These are phyloP conservation scores for Periophthalmus magnuspinnatus DNA, from an alignment of 2,797 vertebrate genomes.

Conservation along the genomic window DNA sequence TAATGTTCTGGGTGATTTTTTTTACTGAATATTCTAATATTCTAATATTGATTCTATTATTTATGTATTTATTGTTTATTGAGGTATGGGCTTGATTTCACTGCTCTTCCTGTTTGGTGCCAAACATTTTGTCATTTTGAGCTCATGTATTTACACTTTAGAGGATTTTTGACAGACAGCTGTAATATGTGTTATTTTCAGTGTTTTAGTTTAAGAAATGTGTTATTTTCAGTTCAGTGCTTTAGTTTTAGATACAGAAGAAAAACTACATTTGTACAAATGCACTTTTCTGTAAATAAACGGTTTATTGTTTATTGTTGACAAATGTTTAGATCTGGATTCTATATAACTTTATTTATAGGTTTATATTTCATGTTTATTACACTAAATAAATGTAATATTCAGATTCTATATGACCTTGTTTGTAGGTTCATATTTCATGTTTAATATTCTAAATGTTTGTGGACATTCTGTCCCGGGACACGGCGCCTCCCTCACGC, in stretches of 20 bases:
- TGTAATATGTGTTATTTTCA: neutral
- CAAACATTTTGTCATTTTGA: neutral
- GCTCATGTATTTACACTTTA: neutral
- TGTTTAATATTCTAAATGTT: too few species aligned
- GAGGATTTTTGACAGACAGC: neutral
- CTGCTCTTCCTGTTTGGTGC: neutral
- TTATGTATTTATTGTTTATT: slow-evolving; percentile 2
- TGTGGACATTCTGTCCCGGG: too few species aligned
- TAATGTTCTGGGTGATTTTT: slow-evolving; percentile 1
- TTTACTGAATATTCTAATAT: neutral
- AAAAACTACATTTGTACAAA: neutral
- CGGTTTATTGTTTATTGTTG: neutral
- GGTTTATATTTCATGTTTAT: too few species aligned
- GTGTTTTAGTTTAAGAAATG: too few species aligned
- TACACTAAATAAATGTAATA: too few species aligned
- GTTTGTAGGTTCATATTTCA: too few species aligned
- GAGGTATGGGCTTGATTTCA: neutral
- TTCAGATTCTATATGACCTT: neutral
- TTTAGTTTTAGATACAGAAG: neutral
- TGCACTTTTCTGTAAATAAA: slow-evolving; percentile 11
- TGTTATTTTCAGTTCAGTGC: too few species aligned
- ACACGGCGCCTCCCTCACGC: neutral
- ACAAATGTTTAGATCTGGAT: neutral
- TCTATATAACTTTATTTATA: neutral
- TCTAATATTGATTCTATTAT: neutral